Conservation (phyloP, 1,140 invertebrate species). For the Chironomus striatipennis region DNA sequence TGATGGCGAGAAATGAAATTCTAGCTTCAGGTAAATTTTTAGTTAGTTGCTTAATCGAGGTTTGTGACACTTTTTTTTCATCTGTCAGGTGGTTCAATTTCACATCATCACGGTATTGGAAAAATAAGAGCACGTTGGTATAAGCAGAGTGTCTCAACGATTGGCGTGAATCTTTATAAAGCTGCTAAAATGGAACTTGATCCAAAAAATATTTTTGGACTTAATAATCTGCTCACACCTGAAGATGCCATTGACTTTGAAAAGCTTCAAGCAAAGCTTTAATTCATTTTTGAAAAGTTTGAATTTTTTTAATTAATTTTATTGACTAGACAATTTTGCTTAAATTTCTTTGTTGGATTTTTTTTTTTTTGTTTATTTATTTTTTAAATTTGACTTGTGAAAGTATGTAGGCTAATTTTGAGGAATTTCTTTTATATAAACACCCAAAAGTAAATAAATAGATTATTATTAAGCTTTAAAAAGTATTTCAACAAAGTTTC, state of each 20-base stretch:
- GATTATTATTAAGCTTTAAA: no score
- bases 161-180: slow-evolving; percentile 63
- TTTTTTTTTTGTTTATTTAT: no score
- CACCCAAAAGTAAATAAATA: no score
- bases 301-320: no score
- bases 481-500: no score
- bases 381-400: no score
- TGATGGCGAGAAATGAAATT: slow-evolving; percentile 83
- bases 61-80: slow-evolving; percentile 32
- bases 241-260: slow-evolving; percentile 26
- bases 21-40: slow-evolving; percentile 70
- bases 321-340: no score
- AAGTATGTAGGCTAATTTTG: no score
- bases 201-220: slow-evolving; percentile 89
- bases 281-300: no score
- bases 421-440: no score
- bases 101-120: slow-evolving; percentile 94
- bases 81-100: slow-evolving; percentile 76
- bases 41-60: slow-evolving; percentile 33
- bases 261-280: neutral
- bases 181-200: slow-evolving; percentile 82
- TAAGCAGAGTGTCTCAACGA: slow-evolving; percentile 58
- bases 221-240: slow-evolving; percentile 60
- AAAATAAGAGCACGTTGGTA: slow-evolving; percentile 88
- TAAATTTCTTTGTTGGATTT: no score